Evolutionary conservation across 2,113 vertebrate genomes (phyloP).

Genomic region (Myotis davidii): DNA sequence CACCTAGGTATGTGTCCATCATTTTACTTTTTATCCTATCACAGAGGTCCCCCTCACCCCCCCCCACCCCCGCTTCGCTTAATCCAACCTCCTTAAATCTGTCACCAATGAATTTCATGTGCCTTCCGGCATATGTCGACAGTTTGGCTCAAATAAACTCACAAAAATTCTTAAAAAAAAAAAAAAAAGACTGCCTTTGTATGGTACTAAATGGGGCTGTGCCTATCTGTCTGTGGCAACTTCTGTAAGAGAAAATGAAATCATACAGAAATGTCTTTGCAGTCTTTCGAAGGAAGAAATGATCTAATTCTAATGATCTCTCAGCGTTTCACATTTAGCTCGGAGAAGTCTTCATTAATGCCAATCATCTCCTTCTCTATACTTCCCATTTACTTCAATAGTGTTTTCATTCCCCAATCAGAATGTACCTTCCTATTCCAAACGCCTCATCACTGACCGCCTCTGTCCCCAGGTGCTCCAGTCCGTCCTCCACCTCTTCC

Average conservation of each 20-base stretch:
- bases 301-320: background rate
- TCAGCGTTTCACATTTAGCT: background rate
- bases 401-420: background rate
- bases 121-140: no score
- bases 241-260: slow-evolving; percentile 20
- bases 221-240: background rate
- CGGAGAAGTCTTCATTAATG: background rate
- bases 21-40: no score
- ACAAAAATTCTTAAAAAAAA: no score
- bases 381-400: background rate
- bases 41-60: no score
- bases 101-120: no score
- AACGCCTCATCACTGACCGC: background rate
- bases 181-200: background rate
- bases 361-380: background rate
- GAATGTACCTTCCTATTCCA: background rate
- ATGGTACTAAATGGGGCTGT: background rate
- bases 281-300: background rate
- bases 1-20: no score
- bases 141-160: no score
- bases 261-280: background rate
- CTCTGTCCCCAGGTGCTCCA: background rate
- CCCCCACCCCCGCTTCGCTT: no score
- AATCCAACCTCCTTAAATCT: no score
- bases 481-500: background rate